These are phyloP conservation scores for Morinoia aosen DNA, from an alignment of 2,888 invertebrate genomes.

Conservation along the genomic window DNA sequence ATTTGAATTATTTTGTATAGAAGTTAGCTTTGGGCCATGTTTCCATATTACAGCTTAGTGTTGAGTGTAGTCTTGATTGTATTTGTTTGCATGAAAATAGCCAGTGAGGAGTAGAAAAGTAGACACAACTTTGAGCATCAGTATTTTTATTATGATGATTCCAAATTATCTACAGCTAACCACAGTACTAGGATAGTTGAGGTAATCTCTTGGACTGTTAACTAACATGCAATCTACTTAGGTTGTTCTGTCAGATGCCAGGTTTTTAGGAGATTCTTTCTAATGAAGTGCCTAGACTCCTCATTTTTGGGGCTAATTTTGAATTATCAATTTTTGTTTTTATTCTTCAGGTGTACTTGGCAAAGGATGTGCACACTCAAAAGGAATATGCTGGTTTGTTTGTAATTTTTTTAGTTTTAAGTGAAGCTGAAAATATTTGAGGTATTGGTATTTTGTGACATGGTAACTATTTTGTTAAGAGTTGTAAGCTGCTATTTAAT, in stretches of 20 bases:
- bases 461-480: neutral
- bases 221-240: neutral
- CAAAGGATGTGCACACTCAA: conserved; percentile 89
- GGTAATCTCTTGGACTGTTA: neutral
- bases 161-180: neutral
- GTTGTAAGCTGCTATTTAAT: neutral
- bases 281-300: neutral
- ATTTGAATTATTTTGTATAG: too few relatives aligned
- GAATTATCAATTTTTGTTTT: neutral
- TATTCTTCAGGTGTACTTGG: conserved; percentile 81
- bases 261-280: neutral
- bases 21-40: too few relatives aligned
- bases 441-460: neutral
- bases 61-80: neutral
- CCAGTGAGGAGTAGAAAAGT: neutral
- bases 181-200: neutral
- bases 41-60: neutral
- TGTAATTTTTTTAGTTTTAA: neutral
- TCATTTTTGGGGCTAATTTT: too few relatives aligned
- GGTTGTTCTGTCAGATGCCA: neutral
- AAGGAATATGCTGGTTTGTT: conserved; percentile 95
- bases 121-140: neutral
- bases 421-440: neutral
- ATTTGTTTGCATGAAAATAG: neutral
- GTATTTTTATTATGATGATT: neutral